Evolutionary conservation across 1,140 invertebrate species (phyloP).

Genomic region (Lithobius niger): DNA sequence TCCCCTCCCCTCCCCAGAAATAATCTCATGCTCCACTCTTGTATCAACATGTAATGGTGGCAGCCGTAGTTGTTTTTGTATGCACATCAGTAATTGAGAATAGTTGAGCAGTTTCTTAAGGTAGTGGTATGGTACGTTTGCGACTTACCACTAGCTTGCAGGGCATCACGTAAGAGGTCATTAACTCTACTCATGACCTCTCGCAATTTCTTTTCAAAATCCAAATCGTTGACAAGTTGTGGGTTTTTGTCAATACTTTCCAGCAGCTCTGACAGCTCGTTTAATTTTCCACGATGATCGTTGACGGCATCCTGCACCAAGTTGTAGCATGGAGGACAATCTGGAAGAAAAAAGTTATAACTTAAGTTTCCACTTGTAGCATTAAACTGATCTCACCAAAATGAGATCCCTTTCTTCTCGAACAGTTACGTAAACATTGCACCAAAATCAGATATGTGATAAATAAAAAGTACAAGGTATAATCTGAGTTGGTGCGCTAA

Average conservation of each 20-base stretch:
- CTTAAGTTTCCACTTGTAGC: too few species aligned
- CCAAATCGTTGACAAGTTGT: constrained; percentile 64
- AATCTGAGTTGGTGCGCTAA: too few species aligned
- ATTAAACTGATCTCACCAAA: too few species aligned
- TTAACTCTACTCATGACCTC: constrained; percentile 56
- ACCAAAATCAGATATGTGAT: too few species aligned
- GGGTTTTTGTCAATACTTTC: constrained; percentile 55
- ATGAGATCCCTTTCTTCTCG: too few species aligned
- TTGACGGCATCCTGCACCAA: constrained; percentile 77
- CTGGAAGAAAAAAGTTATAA: constrained; percentile 24
- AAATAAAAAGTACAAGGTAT: too few species aligned
- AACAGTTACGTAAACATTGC: too few species aligned
- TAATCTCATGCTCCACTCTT: too few species aligned
- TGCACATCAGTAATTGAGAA: too few species aligned
- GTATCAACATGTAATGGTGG: too few species aligned
- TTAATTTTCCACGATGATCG: constrained; percentile 57
- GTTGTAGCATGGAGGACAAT: constrained; percentile 88
- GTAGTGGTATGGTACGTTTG: background rate
- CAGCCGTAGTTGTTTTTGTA: too few species aligned
- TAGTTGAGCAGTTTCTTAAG: background rate
- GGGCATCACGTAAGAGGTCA: constrained; percentile 50
- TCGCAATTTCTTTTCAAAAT: constrained; percentile 61
- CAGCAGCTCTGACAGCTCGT: constrained; percentile 52
- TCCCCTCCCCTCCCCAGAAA: too few species aligned
- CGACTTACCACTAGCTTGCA: constrained; percentile 43